Evolutionary conservation across 2,113 vertebrate species (phyloP), one percentile per base, ranked within the genome.

Genomic region (Aix galericulata): DNA sequence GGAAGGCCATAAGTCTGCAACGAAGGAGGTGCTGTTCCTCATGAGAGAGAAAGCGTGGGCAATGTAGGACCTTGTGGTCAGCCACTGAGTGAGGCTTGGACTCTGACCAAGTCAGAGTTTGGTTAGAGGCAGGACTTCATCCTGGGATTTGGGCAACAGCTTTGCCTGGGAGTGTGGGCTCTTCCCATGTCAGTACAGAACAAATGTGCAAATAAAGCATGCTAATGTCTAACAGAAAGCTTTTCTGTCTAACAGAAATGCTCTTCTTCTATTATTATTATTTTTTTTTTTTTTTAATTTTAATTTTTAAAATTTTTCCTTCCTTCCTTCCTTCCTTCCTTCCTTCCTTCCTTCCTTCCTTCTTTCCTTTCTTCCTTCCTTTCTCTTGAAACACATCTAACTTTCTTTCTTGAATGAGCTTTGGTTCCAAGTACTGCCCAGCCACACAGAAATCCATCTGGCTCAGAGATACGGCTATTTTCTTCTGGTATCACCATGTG

Each of bases 41-140:
- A 17, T 34, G 48, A 64, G 26, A 76, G 40, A 0, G 0, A 21
- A 9, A 69, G 32, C 1, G 0, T 32, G 29, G 53, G 44, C 40
- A 78, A 60, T 1, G 0, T 2, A 11, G 53, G 56, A 58, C n/a
- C 25, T 50, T 26, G 20, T 52, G 52, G 56, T 34, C 67, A 74
- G 48, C 10, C 2, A 0, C 9, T 29, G 8, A 44, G 32, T 46
- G 32, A 2, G 3, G 21, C 81, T 31, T 50, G 59, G 52, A 44
- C 36, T 40, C 46, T 59, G 46, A 6, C 27, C 58, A 62, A 46
- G 11, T 63, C 34, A 52, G 26, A 36, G 12, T 53, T 38, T 48
- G 48, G 38, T 80, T 69, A 76, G 21, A 76, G 44, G 40, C 18
- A 85, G 55, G 21, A 80, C 76, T 94, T 75, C 42, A 46, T 64